These are phyloP conservation scores for Coturnix japonica DNA, from an alignment of 2,113 vertebrate genomes.

Conservation along the genomic window DNA sequence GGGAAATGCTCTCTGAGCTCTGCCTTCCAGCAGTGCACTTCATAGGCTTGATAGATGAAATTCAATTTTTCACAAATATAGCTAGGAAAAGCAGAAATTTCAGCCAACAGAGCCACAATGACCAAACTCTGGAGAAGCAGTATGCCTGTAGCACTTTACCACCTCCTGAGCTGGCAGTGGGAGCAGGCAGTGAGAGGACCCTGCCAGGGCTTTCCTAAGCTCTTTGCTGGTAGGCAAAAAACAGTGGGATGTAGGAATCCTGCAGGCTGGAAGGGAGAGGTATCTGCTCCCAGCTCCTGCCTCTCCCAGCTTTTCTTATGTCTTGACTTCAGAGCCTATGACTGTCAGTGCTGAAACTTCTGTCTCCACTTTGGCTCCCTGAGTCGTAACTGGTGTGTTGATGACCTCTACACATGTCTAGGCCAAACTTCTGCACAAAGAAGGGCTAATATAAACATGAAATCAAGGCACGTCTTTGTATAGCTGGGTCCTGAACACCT, in stretches of 20 bases:
- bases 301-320: not conserved
- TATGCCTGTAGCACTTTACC: rapidly evolving
- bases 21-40: not conserved
- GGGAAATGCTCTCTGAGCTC: not conserved
- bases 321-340: not conserved
- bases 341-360: not conserved
- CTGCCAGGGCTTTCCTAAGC: not conserved
- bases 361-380: not conserved
- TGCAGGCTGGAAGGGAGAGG: not conserved
- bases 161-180: not conserved
- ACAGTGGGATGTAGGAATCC: not conserved
- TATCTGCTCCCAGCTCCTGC: not conserved
- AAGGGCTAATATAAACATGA: not conserved
- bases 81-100: not conserved
- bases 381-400: not conserved
- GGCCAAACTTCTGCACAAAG: not conserved
- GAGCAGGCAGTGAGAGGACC: not conserved
- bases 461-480: not conserved
- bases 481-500: not conserved
- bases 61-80: not conserved
- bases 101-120: not conserved
- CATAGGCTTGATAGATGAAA: not conserved
- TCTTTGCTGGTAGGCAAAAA: not conserved
- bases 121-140: not conserved
- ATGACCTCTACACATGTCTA: not conserved